Evolutionary conservation across 2,888 invertebrate genomes (phyloP).

Genomic region (Ophion costatus): DNA sequence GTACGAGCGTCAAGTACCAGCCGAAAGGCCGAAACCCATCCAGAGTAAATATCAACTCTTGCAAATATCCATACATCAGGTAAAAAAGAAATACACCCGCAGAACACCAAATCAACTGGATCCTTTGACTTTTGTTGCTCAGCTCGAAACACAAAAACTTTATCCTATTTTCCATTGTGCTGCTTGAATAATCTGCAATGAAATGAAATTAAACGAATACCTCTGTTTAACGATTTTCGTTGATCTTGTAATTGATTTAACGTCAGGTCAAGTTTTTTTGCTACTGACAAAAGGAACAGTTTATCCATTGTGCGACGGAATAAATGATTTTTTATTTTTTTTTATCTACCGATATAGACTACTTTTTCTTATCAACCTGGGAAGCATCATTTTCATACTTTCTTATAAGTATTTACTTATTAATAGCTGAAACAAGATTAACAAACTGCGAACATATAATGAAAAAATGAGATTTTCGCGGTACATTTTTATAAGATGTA

Average conservation of each 20-base stretch:
- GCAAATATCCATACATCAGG: constrained; percentile 93
- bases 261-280: neutral
- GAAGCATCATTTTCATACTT: too few relatives aligned
- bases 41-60: constrained; percentile 96
- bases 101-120: constrained; percentile 91
- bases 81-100: constrained; percentile 94
- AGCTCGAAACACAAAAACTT: constrained; percentile 91
- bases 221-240: neutral
- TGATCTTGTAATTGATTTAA: neutral
- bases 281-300: neutral
- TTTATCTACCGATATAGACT: too few relatives aligned
- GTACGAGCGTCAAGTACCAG: constrained; percentile 95
- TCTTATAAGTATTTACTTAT: too few relatives aligned
- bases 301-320: too few relatives aligned
- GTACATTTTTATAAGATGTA: too few relatives aligned
- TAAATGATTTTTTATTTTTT: too few relatives aligned
- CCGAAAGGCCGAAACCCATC: constrained; percentile 95
- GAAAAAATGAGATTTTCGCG: too few relatives aligned
- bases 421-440: too few relatives aligned
- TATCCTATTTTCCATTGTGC: constrained; percentile 76
- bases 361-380: too few relatives aligned
- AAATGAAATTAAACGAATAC: neutral
- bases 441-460: too few relatives aligned
- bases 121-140: constrained; percentile 86
- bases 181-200: constrained; percentile 26